Evolutionary conservation across 1,140 invertebrate genomes (phyloP).

Genomic region (Drosophila lacertosa): DNA sequence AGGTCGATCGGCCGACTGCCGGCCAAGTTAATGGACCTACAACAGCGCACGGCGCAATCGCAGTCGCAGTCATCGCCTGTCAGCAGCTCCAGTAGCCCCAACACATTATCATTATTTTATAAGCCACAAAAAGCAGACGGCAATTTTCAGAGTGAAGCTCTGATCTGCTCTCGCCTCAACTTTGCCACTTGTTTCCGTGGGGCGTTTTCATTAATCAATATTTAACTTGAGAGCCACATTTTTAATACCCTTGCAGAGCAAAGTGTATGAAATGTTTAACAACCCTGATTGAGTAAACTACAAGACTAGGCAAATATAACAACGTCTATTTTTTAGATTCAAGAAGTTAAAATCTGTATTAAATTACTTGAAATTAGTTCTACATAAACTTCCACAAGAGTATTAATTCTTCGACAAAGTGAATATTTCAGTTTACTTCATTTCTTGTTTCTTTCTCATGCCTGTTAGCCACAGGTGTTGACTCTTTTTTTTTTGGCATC

Average conservation of each 20-base stretch:
- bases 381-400: not conserved
- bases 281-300: too few relatives aligned
- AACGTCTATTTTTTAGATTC: too few relatives aligned
- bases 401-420: conserved; percentile 4
- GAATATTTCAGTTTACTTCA: conserved; percentile 1
- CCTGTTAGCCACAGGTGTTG: conserved; percentile 24
- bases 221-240: conserved; percentile 44
- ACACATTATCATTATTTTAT: conserved; percentile 76
- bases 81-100: conserved; percentile 53
- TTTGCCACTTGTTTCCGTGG: conserved; percentile 37
- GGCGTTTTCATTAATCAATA: conserved; percentile 78
- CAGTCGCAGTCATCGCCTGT: conserved; percentile 25
- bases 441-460: conserved; percentile 4
- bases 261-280: too few relatives aligned
- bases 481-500: conserved; percentile 20
- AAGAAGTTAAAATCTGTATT: too few relatives aligned
- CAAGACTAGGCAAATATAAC: too few relatives aligned
- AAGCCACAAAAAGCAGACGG: conserved; percentile 55
- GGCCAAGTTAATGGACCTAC: conserved; percentile 41
- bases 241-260: conserved; percentile 20
- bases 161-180: conserved; percentile 3
- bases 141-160: conserved; percentile 50
- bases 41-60: conserved; percentile 20
- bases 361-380: too few relatives aligned
- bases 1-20: conserved; percentile 45